Evolutionary conservation across 2,113 vertebrate species (phyloP).

Genomic region (Loxodonta africana): DNA sequence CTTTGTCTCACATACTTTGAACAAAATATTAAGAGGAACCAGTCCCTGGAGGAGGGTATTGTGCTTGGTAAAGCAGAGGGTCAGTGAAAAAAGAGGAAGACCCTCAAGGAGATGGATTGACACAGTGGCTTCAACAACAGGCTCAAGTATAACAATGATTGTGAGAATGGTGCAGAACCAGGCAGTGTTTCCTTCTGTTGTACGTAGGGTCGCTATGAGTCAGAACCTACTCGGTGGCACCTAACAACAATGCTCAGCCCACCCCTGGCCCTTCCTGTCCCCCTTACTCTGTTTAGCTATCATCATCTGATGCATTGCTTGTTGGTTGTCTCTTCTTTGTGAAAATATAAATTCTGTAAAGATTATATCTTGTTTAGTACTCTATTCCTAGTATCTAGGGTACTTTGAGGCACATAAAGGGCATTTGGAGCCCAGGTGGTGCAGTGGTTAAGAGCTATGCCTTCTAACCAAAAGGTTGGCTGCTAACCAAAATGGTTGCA

Average conservation of each 20-base stretch:
- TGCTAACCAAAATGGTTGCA: no score
- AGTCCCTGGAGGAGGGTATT: no score
- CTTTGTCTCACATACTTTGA: no score
- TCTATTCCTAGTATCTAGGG: neutral
- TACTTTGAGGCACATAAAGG: neutral
- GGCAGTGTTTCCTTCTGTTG: neutral
- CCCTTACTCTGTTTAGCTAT: no score
- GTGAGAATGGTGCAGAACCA: neutral
- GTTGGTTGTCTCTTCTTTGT: neutral
- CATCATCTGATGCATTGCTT: neutral
- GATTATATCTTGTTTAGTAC: neutral
- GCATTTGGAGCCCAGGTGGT: no score
- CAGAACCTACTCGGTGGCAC: neutral
- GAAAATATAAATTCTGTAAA: neutral
- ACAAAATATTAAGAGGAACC: no score
- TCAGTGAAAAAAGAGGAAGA: neutral
- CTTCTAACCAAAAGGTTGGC: no score
- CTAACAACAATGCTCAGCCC: neutral
- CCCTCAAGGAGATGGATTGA: neutral
- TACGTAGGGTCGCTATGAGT: no score
- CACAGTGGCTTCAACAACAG: neutral
- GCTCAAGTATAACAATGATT: neutral
- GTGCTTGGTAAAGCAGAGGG: neutral
- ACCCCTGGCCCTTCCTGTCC: no score
- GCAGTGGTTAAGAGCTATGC: no score